These are phyloP conservation scores for Mythimna albipuncta DNA, from an alignment of 2,888 invertebrate species.

Conservation along the genomic window DNA sequence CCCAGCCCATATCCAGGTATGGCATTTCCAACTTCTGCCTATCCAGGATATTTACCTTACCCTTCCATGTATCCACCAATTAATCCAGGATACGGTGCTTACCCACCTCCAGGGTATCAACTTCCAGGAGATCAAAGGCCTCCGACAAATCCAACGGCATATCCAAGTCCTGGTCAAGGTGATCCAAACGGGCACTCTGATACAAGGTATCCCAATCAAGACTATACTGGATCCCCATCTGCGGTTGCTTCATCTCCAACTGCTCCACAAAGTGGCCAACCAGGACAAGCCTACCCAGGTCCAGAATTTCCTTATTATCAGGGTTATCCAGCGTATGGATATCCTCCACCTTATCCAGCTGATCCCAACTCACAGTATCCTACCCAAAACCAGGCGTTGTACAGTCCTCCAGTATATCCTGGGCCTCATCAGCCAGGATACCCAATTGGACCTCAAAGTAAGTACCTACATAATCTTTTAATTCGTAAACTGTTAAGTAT, in stretches of 20 bases:
- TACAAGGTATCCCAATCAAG: constrained; percentile 26
- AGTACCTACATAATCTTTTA: constrained; percentile 9
- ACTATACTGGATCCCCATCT: constrained; percentile 2
- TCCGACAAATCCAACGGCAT: constrained; percentile 2
- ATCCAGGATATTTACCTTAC: constrained; percentile 25
- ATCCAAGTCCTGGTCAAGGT: constrained; percentile 6
- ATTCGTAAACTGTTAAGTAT: not conserved
- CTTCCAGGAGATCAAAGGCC: constrained; percentile 19
- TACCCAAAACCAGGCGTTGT: constrained; percentile 18
- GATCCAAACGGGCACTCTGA: constrained; percentile 6
- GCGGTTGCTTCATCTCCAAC: not conserved
- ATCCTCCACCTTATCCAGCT: constrained; percentile 14
- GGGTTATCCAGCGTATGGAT: constrained; percentile 28
- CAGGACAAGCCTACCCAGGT: not conserved
- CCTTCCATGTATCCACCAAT: constrained; percentile 14
- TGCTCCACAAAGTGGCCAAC: constrained; percentile 8
- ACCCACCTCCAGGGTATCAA: constrained; percentile 23
- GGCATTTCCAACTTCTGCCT: not conserved
- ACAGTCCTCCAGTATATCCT: constrained; percentile 38
- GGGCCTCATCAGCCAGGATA: constrained; percentile 43
- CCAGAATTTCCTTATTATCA: constrained; percentile 30
- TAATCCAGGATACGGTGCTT: constrained; percentile 23
- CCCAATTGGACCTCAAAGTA: constrained; percentile 35
- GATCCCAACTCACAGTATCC: constrained; percentile 26
- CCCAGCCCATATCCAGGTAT: constrained; percentile 8